These are phyloP conservation scores for Deroplatys truncata DNA, from an alignment of 2,888 invertebrate genomes.

Conservation along the genomic window DNA sequence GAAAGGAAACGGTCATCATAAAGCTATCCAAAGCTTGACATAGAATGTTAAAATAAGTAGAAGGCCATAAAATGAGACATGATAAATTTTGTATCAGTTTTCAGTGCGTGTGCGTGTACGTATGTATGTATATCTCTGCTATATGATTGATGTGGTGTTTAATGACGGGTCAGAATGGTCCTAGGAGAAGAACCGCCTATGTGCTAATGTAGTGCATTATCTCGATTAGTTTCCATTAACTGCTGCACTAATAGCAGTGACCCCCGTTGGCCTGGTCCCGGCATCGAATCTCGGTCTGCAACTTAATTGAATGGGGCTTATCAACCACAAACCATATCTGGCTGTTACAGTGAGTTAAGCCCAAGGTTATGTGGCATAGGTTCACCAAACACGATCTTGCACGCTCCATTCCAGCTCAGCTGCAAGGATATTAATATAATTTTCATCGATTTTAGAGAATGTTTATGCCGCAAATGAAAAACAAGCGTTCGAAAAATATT, in stretches of 20 bases:
- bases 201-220: not conserved
- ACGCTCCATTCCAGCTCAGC: too few species aligned
- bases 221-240: not conserved
- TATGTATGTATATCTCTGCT: not conserved
- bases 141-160: not conserved
- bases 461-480: too few species aligned
- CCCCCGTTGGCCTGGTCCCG: not conserved
- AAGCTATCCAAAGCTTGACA: not conserved
- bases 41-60: not conserved
- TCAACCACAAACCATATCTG: not conserved
- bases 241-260: not conserved
- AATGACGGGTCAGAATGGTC: not conserved
- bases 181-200: not conserved
- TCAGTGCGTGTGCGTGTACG: too few species aligned
- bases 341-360: not conserved
- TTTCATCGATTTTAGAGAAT: too few species aligned
- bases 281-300: not conserved
- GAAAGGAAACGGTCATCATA: too few species aligned
- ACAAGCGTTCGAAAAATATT: too few species aligned
- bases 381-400: too few species aligned
- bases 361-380: not conserved
- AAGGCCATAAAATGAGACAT: not conserved
- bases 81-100: not conserved
- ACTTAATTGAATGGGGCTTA: not conserved
- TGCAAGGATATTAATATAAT: too few species aligned